Evolutionary conservation across 2,797 vertebrate species (phyloP), one percentile per base, ranked within the genome.

Genomic region (Margarornis squamiger): DNA sequence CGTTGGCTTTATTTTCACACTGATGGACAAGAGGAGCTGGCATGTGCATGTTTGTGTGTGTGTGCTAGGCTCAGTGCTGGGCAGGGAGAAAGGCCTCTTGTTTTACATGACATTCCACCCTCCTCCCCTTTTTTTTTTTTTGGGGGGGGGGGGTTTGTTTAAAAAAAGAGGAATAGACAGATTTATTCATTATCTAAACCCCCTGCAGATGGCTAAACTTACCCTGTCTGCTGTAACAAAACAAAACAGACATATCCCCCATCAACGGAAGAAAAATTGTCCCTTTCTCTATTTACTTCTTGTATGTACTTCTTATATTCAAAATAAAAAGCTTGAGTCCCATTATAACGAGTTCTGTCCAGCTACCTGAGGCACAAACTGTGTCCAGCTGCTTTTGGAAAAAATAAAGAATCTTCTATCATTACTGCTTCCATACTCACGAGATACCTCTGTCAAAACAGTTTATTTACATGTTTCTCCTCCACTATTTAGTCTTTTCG

Each of bases 1-100:
- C 23, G 7, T 38, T 92, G 92, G 79, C 67, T 95, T 93, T 94
- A 92, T 92, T 93, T 88, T 95, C 86, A 91, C 66, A 43, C 80
- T 92, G 95, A 67, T 3, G 57, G 94, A 93, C 88, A 65, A 87
- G 89, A 88, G 70, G 81, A 87, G 67, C 77, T 90, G 80, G 91
- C 1, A 22, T 16, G 68, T 26, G 75, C 38, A 20, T 58, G 85
- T 59, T 34, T 18, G 9, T 11, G 43, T 27, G 45, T 48, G 63
- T 39, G 71, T 84, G 65, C 71, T 73, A n/a, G 48, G 61, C 49
- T 62, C 48, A 49, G 49, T 7, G 41, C 46, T 74, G 83, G 62
- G 70, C 59, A 76, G 58, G 55, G 54, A 89, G 48, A 89, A 86
- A 91, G 81, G 89, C 89, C 87, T 85, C 91, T 89, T 91, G 55